Percentiles rank a stretch among this genome's conserved stretches.
phyloP scores from a whole-genome alignment of 2,888 invertebrate genomes.

The Rotaria socialis region DNA sequence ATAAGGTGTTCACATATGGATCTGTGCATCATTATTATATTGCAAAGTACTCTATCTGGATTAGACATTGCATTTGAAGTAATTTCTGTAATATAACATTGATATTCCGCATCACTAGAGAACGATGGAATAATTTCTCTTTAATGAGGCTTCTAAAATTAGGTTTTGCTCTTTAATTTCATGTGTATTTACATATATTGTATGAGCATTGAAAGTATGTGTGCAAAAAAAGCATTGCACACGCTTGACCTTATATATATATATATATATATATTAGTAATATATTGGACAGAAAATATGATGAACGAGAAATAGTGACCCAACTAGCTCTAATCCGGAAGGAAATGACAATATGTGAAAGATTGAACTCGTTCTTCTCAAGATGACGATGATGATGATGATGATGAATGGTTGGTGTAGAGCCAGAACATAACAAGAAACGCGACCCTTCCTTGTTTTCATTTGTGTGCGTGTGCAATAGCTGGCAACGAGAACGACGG shows the following conservation, averaged over 20 bases:
- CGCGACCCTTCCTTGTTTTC: neutral
- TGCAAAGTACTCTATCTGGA: neutral
- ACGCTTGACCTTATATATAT: neutral
- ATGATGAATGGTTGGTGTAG: constrained; percentile 13
- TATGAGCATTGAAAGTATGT: neutral
- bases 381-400: neutral
- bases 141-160: neutral
- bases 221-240: neutral
- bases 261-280: neutral
- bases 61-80: neutral
- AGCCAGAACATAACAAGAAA: constrained; percentile 11
- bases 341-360: constrained; percentile 23
- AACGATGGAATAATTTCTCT: neutral
- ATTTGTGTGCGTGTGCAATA: neutral
- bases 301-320: neutral
- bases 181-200: neutral
- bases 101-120: neutral
- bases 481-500: neutral
- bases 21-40: neutral
- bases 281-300: neutral
- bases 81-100: neutral
- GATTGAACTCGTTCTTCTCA: constrained; percentile 26
- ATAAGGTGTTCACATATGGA: neutral
- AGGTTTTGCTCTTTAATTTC: neutral
- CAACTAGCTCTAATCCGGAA: neutral